phyloP scores from a whole-genome alignment of 2,888 invertebrate species.

The Cyclophora albipunctata region DNA sequence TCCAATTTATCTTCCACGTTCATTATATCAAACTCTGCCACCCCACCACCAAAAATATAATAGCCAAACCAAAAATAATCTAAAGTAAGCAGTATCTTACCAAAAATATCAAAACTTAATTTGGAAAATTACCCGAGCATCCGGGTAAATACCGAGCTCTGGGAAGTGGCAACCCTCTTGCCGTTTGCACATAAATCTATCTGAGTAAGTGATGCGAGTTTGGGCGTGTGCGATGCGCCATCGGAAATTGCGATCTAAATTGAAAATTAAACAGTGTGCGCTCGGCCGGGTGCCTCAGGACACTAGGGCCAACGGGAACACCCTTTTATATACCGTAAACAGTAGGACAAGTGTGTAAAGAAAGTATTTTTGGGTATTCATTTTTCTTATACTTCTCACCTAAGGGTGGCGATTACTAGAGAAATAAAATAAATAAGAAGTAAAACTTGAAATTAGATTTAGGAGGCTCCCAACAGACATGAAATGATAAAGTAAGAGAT shows the following conservation, averaged over 20 bases:
- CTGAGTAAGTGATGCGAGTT: constrained; percentile 62
- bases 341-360: constrained; percentile 5
- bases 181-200: constrained; percentile 63
- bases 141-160: constrained; percentile 14
- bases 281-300: constrained; percentile 17
- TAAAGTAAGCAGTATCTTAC: too few species aligned
- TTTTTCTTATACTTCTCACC: too few species aligned
- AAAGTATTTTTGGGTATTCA: not conserved
- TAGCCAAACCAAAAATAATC: too few species aligned
- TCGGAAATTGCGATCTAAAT: constrained; percentile 77
- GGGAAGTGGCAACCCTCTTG: constrained; percentile 16
- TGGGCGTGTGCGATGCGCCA: constrained; percentile 57
- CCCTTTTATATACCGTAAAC: constrained; percentile 1
- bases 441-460: too few species aligned
- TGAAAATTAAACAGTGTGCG: constrained; percentile 73
- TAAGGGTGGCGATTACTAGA: too few species aligned
- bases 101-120: too few species aligned
- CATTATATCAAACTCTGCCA: too few species aligned
- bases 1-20: too few species aligned
- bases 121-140: constrained; percentile 4
- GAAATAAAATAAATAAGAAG: too few species aligned
- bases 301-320: not conserved
- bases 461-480: too few species aligned
- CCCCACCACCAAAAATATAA: too few species aligned
- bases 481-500: too few species aligned